phyloP scores from a whole-genome alignment of 2,797 vertebrate genomes.

The Tachyglossus aculeatus region DNA sequence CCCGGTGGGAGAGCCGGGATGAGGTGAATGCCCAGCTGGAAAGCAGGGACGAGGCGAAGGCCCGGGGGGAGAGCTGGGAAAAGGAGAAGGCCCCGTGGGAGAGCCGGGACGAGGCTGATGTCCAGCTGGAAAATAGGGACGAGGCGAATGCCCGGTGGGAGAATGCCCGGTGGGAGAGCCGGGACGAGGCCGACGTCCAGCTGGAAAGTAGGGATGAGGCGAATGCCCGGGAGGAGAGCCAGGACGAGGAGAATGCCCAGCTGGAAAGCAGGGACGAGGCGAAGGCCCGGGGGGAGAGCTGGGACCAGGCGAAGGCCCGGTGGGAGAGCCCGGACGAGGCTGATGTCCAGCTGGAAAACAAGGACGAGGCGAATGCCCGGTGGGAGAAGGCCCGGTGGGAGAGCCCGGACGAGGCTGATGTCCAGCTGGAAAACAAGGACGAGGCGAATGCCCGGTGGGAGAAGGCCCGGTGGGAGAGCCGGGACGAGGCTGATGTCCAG shows the following conservation, averaged over 20 bases:
- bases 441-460: neutral
- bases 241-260: neutral
- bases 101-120: conserved; percentile 45
- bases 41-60: no score
- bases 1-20: conserved; percentile 1
- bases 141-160: neutral
- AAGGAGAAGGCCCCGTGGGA: neutral
- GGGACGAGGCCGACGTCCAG: no score
- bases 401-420: no score
- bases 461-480: neutral
- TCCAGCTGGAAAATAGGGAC: conserved; percentile 17
- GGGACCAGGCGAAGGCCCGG: conserved; percentile 20
- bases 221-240: neutral
- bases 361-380: neutral
- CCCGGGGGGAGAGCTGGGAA: neutral
- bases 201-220: no score
- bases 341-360: conserved; percentile 1
- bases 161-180: conserved; percentile 19
- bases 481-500: conserved; percentile 20
- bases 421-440: no score
- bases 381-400: conserved; percentile 4
- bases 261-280: conserved; percentile 42
- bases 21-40: no score
- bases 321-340: conserved; percentile 13
- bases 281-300: conserved; percentile 13